These are phyloP conservation scores for Sander vitreus DNA, from an alignment of 2,113 vertebrate species.

Conservation along the genomic window DNA sequence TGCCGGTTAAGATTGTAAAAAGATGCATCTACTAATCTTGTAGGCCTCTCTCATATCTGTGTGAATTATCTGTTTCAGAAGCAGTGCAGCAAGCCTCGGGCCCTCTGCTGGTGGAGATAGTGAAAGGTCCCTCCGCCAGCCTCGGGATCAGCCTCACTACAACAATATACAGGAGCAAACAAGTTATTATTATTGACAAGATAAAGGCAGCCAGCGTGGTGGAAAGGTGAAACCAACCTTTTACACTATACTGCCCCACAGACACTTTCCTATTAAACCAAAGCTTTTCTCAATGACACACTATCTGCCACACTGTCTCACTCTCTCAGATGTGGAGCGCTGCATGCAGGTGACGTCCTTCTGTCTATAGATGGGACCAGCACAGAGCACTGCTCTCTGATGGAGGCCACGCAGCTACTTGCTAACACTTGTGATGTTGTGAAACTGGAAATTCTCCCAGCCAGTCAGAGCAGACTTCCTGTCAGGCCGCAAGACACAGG, in stretches of 20 bases:
- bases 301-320: not conserved
- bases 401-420: conserved; percentile 95
- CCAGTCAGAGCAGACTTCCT: conserved; percentile 86
- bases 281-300: not conserved
- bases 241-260: not conserved
- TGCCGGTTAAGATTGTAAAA: not conserved
- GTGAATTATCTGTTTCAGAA: conserved; percentile 83
- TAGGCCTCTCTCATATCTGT: conserved; percentile 6
- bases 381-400: conserved; percentile 93
- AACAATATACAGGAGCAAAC: conserved; percentile 89
- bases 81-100: conserved; percentile 90
- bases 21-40: not conserved
- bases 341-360: conserved; percentile 92
- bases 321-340: conserved; percentile 88
- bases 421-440: conserved; percentile 89
- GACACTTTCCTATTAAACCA: not conserved
- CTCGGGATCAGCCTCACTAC: conserved; percentile 92
- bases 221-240: conserved; percentile 89
- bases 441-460: conserved; percentile 93
- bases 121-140: conserved; percentile 87
- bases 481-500: conserved; percentile 92
- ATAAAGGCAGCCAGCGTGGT: conserved; percentile 95
- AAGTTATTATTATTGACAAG: conserved; percentile 94
- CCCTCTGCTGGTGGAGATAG: conserved; percentile 94
- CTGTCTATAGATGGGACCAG: conserved; percentile 95